A percentile compares a stretch with the other conserved stretches of the same genome.
Conservation (phyloP, 2,888 invertebrate species). For the Melanotus villosus region DNA sequence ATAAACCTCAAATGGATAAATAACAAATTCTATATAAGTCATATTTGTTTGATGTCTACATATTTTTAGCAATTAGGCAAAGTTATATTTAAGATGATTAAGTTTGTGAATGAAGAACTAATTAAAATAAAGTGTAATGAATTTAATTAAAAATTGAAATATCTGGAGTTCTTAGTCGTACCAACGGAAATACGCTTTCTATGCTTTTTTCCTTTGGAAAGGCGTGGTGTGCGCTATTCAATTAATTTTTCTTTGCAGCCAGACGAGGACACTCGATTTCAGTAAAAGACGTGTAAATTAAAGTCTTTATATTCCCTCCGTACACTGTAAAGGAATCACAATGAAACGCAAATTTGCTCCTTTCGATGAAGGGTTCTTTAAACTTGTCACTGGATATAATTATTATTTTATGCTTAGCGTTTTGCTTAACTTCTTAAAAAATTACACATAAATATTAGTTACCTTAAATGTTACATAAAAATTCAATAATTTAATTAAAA, state of each 20-base stretch:
- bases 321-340: constrained; percentile 24
- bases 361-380: constrained; percentile 16
- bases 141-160: constrained; percentile 19
- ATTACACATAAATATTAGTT: no score
- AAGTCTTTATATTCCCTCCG: constrained; percentile 30
- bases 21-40: no score
- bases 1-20: no score
- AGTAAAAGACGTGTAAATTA: constrained; percentile 35
- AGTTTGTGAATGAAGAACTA: background rate
- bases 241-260: constrained; percentile 32
- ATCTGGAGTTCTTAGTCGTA: background rate
- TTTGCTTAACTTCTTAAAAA: constrained; percentile 3
- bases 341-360: constrained; percentile 26
- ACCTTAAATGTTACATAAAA: no score
- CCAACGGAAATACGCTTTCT: constrained; percentile 15
- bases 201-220: constrained; percentile 10
- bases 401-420: constrained; percentile 11
- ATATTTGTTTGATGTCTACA: no score
- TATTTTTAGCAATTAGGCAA: no score
- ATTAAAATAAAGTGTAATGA: constrained; percentile 22
- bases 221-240: constrained; percentile 18
- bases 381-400: constrained; percentile 16
- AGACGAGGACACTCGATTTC: constrained; percentile 29
- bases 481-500: no score
- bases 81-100: background rate